Evolutionary conservation across 2,797 vertebrate species (phyloP), one percentile per base, ranked within the genome.

Genomic region (Microctenopoma stevenorrisi): DNA sequence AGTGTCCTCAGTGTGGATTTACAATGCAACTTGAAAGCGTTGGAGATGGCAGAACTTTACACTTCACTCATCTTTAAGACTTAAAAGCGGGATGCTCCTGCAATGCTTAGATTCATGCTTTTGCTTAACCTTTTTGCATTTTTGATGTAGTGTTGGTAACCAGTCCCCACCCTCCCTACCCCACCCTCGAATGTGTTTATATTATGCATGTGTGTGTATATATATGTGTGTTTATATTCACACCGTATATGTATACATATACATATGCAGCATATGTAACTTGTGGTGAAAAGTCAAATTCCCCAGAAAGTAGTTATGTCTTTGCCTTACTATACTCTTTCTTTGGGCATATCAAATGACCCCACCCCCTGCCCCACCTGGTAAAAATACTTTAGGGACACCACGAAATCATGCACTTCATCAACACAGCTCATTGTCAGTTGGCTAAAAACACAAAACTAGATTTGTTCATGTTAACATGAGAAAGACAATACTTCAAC

Each of bases 181-280:
- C 85, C 72, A 30, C 86, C 88, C 89, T 87, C 88, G 89, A 94
- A 93, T 90, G 91, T 95, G 93, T 94, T 93, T 94, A 91, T 94
- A 95, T 94, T 95, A 93, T 92, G 92, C 90, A 92, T 93, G 92
- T 95, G 92, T 92, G 94, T 94, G 93, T 94, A 92, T 93, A 93
- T 94, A 93, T 94, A 88, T 93, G 93, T 94, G 94, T 95, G 94
- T 94, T 94, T 92, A 91, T 92, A 94, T 92, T 82, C 92, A 92
- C 93, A 94, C 92, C 91, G 87, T 92, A 93, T 93, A 94, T 93
- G 92, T 94, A 92, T 93, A 92, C 91, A 93, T 93, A 93, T 93
- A 92, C 92, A 93, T 92, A 92, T 93, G 91, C 88, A 92, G 92
- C 93, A 92, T 89, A 89, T 93, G 92, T 93, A 93, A 93, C 83